phyloP scores from a whole-genome alignment of 2,113 vertebrate species.

The Dendropsophus ebraccatus region DNA sequence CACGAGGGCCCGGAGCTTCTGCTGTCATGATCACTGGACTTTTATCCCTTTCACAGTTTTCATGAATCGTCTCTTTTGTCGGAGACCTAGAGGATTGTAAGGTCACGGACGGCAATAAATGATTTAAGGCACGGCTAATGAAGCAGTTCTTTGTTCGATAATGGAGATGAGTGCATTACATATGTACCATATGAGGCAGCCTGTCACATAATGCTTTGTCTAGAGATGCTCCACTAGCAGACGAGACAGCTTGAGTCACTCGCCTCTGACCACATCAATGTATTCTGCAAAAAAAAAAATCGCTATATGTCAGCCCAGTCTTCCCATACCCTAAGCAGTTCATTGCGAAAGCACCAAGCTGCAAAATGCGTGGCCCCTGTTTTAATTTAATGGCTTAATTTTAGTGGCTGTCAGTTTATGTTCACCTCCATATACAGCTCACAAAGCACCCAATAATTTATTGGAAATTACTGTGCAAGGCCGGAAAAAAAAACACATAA shows the following conservation, averaged over 20 bases:
- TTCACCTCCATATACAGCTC: conserved; percentile 29
- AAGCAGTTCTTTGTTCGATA: conserved; percentile 46
- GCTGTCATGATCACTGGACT: conserved; percentile 11
- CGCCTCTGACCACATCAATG: conserved; percentile 33
- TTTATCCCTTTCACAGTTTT: conserved; percentile 34
- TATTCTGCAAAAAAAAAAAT: not conserved
- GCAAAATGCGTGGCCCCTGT: not conserved
- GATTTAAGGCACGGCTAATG: conserved; percentile 19
- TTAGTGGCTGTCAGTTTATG: conserved; percentile 18
- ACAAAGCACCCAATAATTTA: conserved; percentile 44
- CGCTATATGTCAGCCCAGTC: not conserved
- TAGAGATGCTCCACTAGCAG: conserved; percentile 17
- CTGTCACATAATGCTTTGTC: conserved; percentile 36
- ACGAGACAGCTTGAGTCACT: conserved; percentile 18
- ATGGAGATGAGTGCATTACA: conserved; percentile 36
- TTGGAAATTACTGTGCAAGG: conserved; percentile 12
- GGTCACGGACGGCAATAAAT: conserved; percentile 40
- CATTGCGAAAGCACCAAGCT: not conserved
- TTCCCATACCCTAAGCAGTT: not conserved
- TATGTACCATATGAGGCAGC: conserved; percentile 19
- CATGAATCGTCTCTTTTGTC: conserved; percentile 52
- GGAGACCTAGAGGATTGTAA: not conserved
- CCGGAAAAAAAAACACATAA: conserved; percentile 15
- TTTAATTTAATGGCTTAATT: conserved; percentile 36
- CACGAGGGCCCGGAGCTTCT: conserved; percentile 11